Percentiles rank a stretch among this genome's conserved stretches.
These are phyloP conservation scores for Nycteola revayana DNA, from an alignment of 2,888 invertebrate genomes.

Conservation along the genomic window DNA sequence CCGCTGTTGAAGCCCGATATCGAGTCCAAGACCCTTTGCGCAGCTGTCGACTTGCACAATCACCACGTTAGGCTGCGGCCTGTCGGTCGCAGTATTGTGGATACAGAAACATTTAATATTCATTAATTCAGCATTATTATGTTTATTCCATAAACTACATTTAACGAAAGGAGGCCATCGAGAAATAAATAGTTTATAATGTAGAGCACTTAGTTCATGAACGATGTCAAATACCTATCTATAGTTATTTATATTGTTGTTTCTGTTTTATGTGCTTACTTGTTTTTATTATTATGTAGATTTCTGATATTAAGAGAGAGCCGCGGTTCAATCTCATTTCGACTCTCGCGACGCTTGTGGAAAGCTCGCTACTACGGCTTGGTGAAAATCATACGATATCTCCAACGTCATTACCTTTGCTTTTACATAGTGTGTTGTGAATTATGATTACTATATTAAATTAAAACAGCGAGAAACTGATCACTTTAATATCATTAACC, in stretches of 20 bases:
- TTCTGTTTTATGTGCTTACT: conserved; percentile 9
- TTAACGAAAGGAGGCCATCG: conserved; percentile 33
- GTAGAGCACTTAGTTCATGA: conserved; percentile 36
- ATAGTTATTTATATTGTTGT: conserved; percentile 13
- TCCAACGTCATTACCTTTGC: conserved; percentile 48
- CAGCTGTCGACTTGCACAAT: too few species aligned
- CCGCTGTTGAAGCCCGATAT: too few species aligned
- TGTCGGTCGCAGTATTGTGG: too few species aligned
- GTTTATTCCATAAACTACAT: conserved; percentile 34
- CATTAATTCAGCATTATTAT: conserved; percentile 19
- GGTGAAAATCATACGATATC: conserved; percentile 64
- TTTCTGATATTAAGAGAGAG: conserved; percentile 28
- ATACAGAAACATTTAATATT: neutral
- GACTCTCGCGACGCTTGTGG: conserved; percentile 44
- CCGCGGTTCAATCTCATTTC: conserved; percentile 29
- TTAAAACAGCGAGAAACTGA: too few species aligned
- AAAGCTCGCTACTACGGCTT: conserved; percentile 64
- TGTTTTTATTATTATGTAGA: conserved; percentile 25
- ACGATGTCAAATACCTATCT: conserved; percentile 20
- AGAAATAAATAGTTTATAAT: conserved; percentile 32
- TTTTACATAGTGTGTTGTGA: conserved; percentile 29
- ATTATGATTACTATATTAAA: neutral
- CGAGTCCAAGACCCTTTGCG: too few species aligned
- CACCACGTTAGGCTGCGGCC: too few species aligned
- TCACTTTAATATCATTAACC: too few species aligned